These are phyloP conservation scores for Forbesichthys papilliferus DNA, from an alignment of 2,113 vertebrate species.

Conservation along the genomic window DNA sequence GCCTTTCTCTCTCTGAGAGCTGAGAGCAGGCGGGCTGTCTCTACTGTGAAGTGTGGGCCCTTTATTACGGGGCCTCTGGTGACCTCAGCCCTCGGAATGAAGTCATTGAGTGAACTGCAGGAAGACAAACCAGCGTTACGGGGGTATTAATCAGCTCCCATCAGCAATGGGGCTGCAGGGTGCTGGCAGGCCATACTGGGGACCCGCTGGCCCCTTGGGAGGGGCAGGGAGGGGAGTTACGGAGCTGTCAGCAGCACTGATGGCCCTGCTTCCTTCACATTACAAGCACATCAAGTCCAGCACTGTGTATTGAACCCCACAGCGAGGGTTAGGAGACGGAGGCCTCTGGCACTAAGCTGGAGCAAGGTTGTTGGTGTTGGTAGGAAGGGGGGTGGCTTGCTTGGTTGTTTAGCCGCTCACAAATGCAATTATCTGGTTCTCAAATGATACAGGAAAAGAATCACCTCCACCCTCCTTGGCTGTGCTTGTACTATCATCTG, in stretches of 20 bases:
- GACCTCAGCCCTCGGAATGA: slow-evolving; percentile 91
- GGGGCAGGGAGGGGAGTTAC: slow-evolving; percentile 69
- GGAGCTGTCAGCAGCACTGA: slow-evolving; percentile 84
- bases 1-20: slow-evolving; percentile 50
- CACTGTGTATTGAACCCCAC: slow-evolving; percentile 58
- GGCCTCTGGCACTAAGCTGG: slow-evolving; percentile 56
- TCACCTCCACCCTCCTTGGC: slow-evolving; percentile 44
- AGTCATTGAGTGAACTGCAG: slow-evolving; percentile 87
- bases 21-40: slow-evolving; percentile 77
- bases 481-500: slow-evolving; percentile 49
- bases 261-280: slow-evolving; percentile 79
- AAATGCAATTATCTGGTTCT: slow-evolving; percentile 51
- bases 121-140: slow-evolving; percentile 88
- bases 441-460: slow-evolving; percentile 58
- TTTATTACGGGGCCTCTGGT: slow-evolving; percentile 87
- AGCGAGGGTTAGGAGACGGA: slow-evolving; percentile 67
- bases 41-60: slow-evolving; percentile 84
- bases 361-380: too few relatives aligned
- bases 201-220: slow-evolving; percentile 10
- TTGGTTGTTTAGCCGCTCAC: slow-evolving; percentile 67
- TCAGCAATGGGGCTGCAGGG: slow-evolving; percentile 73
- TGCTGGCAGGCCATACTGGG: slow-evolving; percentile 50
- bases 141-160: slow-evolving; percentile 89
- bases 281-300: slow-evolving; percentile 82
- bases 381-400: slow-evolving; percentile 43